Conservation (phyloP, 2,797 vertebrate species). For the Zenarchopterus dispar region DNA sequence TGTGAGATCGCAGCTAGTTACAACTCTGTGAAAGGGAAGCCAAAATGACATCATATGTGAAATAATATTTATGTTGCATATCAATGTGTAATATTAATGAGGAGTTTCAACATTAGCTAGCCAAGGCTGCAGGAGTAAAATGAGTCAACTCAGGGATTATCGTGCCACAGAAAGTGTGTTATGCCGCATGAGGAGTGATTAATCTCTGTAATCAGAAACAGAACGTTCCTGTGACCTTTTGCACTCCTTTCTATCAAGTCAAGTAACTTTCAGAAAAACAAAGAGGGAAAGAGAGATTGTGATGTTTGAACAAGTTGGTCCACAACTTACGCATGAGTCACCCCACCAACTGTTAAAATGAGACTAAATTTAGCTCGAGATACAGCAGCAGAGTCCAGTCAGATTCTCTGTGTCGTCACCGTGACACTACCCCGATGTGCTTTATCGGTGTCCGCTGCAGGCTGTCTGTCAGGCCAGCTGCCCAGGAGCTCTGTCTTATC, state of each 20-base stretch:
- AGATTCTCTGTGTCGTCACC: constrained; percentile 77
- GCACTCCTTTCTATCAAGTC: constrained; percentile 10
- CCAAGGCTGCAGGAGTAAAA: constrained; percentile 14
- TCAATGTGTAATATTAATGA: constrained; percentile 18
- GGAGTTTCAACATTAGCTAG: constrained; percentile 9
- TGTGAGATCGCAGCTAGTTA: constrained; percentile 2
- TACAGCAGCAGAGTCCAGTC: constrained; percentile 66
- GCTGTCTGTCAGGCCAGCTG: constrained; percentile 69
- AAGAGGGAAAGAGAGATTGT: constrained; percentile 22
- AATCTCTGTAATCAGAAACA: constrained; percentile 47
- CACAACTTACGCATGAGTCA: constrained; percentile 67
- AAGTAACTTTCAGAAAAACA: constrained; percentile 21
- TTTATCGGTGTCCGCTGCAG: constrained; percentile 74
- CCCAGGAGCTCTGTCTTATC: constrained; percentile 68
- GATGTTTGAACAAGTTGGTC: constrained; percentile 47
- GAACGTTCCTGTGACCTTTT: constrained; percentile 57
- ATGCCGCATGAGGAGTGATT: constrained; percentile 27
- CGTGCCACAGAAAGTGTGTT: constrained; percentile 19
- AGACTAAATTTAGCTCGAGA: constrained; percentile 76
- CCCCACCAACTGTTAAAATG: constrained; percentile 71
- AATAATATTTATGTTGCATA: too few relatives aligned
- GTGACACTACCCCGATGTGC: constrained; percentile 66
- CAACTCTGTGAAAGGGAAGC: too few relatives aligned
- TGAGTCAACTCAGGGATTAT: constrained; percentile 24
- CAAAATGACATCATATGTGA: too few relatives aligned